Evolutionary conservation across 2,113 vertebrate species (phyloP), one percentile per base, ranked within the genome.

Genomic region (Hyla sarda): DNA sequence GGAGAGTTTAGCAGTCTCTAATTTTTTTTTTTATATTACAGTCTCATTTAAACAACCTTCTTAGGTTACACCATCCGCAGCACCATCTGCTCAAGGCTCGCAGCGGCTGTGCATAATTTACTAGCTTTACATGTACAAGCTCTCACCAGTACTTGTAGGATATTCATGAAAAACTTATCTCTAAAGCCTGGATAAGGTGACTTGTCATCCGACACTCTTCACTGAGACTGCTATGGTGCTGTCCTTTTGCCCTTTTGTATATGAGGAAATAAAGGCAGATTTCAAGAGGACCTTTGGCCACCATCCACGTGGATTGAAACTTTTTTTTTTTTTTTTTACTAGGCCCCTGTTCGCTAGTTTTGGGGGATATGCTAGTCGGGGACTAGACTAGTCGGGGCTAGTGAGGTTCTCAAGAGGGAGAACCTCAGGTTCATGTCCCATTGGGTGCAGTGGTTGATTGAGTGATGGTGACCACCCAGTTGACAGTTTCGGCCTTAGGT

Each of bases 91-190:
- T 92, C 67, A 84, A 0, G 86, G 0, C 60, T 14, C 48, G 71
- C 56, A 21, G 17, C 11, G 72, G 77, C 80, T 71, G 87, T 93
- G 90, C 92, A 93, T 93, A 91, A 93, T 93, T 93, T 92, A 93
- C 88, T 87, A 91, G 89, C 83, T 65, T 60, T 50, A 14, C 89
- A 5, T 3, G 87, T 19, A 5, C 21, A 19, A 50, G 87, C 25
- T 86, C 37, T 50, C 47, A 5, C 47, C 71, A 87, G 87, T 37
- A 12, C 85, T 69, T 7, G 72, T 19, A 86, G 85, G 89, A 90
- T 92, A 91, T 93, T 92, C 91, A 91, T 86, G 91, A 88, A 90
- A 91, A 93, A 90, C 92, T 90, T 90, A 88, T 90, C 91, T 90
- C 76, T 56, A 81, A 83, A 67, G 58, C 89, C 83, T 72, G 71